These are phyloP conservation scores for Apocrypta bakeri DNA, from an alignment of 1,140 invertebrate species.

Conservation along the genomic window DNA sequence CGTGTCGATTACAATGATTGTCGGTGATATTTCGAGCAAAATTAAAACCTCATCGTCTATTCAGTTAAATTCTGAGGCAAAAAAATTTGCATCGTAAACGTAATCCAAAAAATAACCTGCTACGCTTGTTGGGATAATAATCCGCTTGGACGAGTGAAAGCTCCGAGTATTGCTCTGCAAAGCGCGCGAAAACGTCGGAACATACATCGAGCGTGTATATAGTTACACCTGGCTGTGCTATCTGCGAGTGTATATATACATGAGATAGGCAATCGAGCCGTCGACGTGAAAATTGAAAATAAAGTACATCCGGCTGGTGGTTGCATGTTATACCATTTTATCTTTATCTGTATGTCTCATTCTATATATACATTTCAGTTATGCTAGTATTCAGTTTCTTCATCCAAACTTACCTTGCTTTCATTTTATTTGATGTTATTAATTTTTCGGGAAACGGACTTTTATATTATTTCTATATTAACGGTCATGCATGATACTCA, in stretches of 20 bases:
- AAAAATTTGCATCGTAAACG: background rate
- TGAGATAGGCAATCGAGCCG: conserved; percentile 24
- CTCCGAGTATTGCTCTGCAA: background rate
- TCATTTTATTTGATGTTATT: too few species aligned
- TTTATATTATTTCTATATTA: too few species aligned
- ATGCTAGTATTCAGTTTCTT: background rate
- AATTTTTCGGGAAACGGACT: background rate
- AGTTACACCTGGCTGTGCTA: background rate
- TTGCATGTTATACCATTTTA: conserved; percentile 10
- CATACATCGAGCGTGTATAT: background rate
- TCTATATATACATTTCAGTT: background rate
- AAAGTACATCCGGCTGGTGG: conserved; percentile 19
- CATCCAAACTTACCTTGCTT: background rate
- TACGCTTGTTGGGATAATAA: conserved; percentile 21
- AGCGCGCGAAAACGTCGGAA: background rate
- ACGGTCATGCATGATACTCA: background rate
- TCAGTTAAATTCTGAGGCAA: background rate
- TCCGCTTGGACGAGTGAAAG: background rate
- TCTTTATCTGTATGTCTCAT: background rate
- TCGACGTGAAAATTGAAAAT: conserved; percentile 29
- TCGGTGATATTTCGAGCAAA: background rate
- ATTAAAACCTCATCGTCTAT: background rate
- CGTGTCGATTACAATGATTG: background rate
- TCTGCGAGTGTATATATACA: background rate
- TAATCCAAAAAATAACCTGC: conserved; percentile 37